Conservation (phyloP, 2,797 vertebrate species). For the Ispidina lecontei region DNA sequence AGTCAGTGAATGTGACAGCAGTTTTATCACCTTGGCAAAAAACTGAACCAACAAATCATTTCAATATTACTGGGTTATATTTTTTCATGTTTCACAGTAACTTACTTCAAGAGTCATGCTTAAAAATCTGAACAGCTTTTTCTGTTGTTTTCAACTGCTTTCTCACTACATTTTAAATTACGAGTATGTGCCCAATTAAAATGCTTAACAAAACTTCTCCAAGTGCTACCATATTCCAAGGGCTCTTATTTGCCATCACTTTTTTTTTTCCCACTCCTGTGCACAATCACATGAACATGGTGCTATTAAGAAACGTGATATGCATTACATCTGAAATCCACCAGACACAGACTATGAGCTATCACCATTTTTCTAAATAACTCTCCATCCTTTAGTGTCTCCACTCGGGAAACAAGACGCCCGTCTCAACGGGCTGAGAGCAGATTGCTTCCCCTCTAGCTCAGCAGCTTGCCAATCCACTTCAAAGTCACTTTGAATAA, state of each 20-base stretch:
- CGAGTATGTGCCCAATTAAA: background rate
- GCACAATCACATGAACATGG: background rate
- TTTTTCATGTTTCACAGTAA: background rate
- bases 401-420: background rate
- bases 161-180: background rate
- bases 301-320: background rate
- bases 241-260: background rate
- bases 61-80: background rate
- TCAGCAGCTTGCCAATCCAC: background rate
- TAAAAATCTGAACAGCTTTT: background rate
- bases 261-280: background rate
- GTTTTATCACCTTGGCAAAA: background rate
- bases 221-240: background rate
- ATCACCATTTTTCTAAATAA: background rate
- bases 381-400: background rate
- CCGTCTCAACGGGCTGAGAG: background rate
- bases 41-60: background rate
- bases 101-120: background rate
- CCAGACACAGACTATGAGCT: background rate
- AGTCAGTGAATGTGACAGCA: background rate
- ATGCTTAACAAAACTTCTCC: background rate
- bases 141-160: background rate
- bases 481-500: slow-evolving; percentile 23
- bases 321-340: background rate
- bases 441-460: background rate